phyloP scores from a whole-genome alignment of 2,888 invertebrate genomes.

The Tetragonisca angustula region DNA sequence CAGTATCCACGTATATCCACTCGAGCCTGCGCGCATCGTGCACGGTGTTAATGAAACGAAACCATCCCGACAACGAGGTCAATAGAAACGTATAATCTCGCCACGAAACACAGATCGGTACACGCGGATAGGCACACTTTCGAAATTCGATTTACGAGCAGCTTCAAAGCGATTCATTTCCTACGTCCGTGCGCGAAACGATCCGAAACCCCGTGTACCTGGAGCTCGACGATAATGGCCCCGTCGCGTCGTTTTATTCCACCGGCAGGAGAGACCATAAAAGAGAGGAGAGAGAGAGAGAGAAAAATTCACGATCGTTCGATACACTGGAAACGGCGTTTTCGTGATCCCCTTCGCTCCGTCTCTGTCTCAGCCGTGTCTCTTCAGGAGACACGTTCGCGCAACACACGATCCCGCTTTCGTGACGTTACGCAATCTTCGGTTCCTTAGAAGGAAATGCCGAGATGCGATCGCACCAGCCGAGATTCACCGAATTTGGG shows the following conservation, averaged over 20 bases:
- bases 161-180: conserved; percentile 37
- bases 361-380: not conserved
- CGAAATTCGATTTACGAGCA: conserved; percentile 40
- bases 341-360: conserved; percentile 45
- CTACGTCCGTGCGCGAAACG: conserved; percentile 43
- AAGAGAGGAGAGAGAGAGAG: conserved; percentile 19
- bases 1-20: too few relatives aligned
- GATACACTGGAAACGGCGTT: conserved; percentile 51
- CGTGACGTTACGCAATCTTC: conserved; percentile 52
- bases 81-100: not conserved
- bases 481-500: conserved; percentile 61
- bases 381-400: conserved; percentile 35
- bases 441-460: conserved; percentile 52
- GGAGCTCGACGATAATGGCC: conserved; percentile 27
- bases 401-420: conserved; percentile 52
- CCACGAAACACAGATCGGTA: not conserved
- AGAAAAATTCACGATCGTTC: conserved; percentile 48
- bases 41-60: not conserved
- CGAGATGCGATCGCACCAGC: conserved; percentile 36
- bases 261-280: conserved; percentile 39
- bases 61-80: not conserved
- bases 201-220: conserved; percentile 31
- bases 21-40: too few relatives aligned
- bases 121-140: conserved; percentile 3
- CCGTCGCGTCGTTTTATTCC: conserved; percentile 49